Percentiles rank a stretch among this genome's conserved stretches.
Conservation (phyloP, 2,113 vertebrate species). For the Malurus melanocephalus region DNA sequence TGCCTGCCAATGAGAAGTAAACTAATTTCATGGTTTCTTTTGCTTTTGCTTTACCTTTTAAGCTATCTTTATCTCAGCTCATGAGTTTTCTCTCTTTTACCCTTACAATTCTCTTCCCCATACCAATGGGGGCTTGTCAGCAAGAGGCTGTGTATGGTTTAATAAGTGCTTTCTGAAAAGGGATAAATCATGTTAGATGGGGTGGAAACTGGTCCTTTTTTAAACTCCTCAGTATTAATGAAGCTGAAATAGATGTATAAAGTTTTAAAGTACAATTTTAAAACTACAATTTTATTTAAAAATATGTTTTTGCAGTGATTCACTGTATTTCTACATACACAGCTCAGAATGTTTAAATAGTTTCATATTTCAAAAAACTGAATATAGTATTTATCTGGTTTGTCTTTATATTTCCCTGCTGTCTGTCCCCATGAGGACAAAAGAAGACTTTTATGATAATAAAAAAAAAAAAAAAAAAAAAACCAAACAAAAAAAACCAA, state of each 20-base stretch:
- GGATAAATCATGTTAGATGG: background rate
- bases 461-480: background rate
- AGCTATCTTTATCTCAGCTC: background rate
- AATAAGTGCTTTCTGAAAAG: background rate
- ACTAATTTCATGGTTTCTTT: background rate
- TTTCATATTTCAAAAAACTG: background rate
- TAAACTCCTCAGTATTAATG: background rate
- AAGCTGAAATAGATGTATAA: background rate
- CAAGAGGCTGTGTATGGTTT: background rate
- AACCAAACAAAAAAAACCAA: background rate
- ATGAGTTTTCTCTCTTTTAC: background rate
- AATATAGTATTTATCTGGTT: background rate
- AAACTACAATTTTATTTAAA: background rate
- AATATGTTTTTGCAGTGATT: accelerated
- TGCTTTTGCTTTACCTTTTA: background rate
- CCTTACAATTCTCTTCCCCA: background rate
- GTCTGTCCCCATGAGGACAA: background rate
- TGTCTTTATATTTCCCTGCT: background rate
- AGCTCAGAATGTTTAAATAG: background rate
- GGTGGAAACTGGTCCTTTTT: background rate
- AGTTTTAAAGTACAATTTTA: background rate
- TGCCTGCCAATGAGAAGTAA: background rate
- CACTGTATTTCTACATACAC: background rate
- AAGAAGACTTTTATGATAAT: background rate
- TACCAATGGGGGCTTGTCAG: accelerated